Base-by-base conservation (phyloP, 2,797 vertebrate species). In the Gambusia yucatana region DNA sequence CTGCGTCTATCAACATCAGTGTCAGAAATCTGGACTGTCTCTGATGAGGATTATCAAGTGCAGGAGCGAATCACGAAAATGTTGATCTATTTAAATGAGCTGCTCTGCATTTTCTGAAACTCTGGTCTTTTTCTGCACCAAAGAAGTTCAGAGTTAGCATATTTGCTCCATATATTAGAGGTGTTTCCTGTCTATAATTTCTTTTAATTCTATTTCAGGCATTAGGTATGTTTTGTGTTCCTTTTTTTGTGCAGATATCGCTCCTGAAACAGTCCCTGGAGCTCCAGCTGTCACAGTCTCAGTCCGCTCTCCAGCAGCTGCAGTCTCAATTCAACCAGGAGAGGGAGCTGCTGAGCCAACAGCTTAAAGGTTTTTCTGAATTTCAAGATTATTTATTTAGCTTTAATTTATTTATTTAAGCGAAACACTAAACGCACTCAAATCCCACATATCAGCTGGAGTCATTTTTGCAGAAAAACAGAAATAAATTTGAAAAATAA, bases 201-300 rank as follows among this genome's bases (percentile, higher is more conserved):
- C 47, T n/a, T 36, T 77, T 47, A 10, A 13, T 57, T 3, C 2
- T 77, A 41, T 25, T n/a, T 44, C 39, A 20, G 11, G 17, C 72
- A 76, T 70, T 41, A 39, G 41, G 13, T 41, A 1, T 57, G 36
- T 17, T 67, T 47, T 3, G 8, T 65, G 25, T 52, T 36, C 6
- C 22, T 33, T 20, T 30, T 36, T 69, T 47, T 50, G 48, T 30
- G n/a, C 78, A 93, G 98, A 99, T 99, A 91, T 99, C 98, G 30
- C 93, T 99, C 59, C 85, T 99, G 88, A 99, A 99, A 84, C 98
- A 99, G 94, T 99, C 97, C 33, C 95, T 99, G 95, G 98, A 99
- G 95, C 95, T 99, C 87, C 98, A 99, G 95, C 92, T 99, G 90
- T 98, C 97, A 5, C 98, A 99, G 94, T 99, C 98, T 1, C 98